Base-by-base conservation (phyloP, 2,888 invertebrate species). In the Thereva unica region DNA sequence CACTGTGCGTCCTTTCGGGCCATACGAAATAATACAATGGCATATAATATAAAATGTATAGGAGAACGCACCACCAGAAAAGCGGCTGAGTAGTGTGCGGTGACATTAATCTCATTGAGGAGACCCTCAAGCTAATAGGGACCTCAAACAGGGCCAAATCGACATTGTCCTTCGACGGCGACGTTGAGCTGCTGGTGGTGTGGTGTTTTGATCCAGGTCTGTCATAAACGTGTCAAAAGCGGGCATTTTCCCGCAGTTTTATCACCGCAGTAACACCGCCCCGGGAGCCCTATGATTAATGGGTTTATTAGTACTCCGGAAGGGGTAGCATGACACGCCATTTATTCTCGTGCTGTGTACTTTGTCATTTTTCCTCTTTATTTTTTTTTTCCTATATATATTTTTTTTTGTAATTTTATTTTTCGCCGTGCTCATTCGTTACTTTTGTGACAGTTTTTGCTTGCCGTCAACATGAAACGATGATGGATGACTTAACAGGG, bases 291-390 rank as follows among this genome's bases (percentile, higher is more conserved):
- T 40, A 67, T 69, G 69, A 69, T 69, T 69, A 69, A 69, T 69
- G 67, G 59, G 67, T 69, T 69, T 69, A 69, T 69, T 69, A 69
- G 69, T 69, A 67, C 52, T 65, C 64, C 69, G 69, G 67, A 69
- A 69, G 57, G 69, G 69, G 69, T 69, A 67, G 59, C 64, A 67
- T 67, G 69, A 67, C 69, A 65, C 67, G 69, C 59, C 69, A 69
- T 69, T 69, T 67, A 69, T 69, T 67, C 64, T 68, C 56, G 68
- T 61, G 65, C 61, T 66, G 47, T 54, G 68, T 68, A 68, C 68
- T 68, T 61, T 52, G 68, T 68, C 57, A 66, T 53, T 23, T 23
- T 23, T 23, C 23, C 23, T 23, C 23, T 23, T n/a, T 23, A 23
- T 23, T 23, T 23, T 23, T 23, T 23, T 23, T 23, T 23, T n/a